phyloP scores from a whole-genome alignment of 2,888 invertebrate species.

The Matsumyia berberina region DNA sequence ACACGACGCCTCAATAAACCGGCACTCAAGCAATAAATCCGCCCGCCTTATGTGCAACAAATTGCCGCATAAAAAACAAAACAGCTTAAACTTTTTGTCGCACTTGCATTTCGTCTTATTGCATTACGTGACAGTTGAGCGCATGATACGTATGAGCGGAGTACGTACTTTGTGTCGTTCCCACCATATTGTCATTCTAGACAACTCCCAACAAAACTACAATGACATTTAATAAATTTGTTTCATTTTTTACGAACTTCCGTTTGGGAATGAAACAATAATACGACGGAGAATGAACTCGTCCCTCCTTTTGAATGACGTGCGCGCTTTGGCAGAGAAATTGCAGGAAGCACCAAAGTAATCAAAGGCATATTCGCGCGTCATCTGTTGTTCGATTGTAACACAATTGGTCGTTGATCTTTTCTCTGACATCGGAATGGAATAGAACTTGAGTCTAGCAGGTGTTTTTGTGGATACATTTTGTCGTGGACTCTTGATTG shows the following conservation, averaged over 20 bases:
- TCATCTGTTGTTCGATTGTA: constrained; percentile 14
- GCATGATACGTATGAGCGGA: constrained; percentile 39
- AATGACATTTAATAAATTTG: constrained; percentile 52
- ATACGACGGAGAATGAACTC: not conserved
- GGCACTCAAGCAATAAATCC: constrained; percentile 61
- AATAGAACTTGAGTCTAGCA: not conserved
- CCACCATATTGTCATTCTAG: constrained; percentile 61
- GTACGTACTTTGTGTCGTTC: constrained; percentile 25
- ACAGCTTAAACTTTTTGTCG: constrained; percentile 39
- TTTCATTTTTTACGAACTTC: constrained; percentile 54
- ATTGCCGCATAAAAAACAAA: constrained; percentile 12
- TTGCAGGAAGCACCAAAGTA: constrained; percentile 15
- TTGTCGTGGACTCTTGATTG: too few relatives aligned
- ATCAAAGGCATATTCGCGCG: constrained; percentile 7
- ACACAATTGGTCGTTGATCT: not conserved
- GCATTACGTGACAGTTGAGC: constrained; percentile 66
- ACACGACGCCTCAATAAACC: constrained; percentile 57
- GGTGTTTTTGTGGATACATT: too few relatives aligned
- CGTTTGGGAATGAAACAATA: constrained; percentile 43
- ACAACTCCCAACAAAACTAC: constrained; percentile 22
- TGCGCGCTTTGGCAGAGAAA: constrained; percentile 4
- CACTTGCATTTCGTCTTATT: constrained; percentile 69
- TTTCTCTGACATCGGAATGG: not conserved
- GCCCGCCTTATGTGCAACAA: constrained; percentile 42
- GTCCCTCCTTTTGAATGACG: constrained; percentile 14